Evolutionary conservation across 2,797 vertebrate genomes (phyloP).

Genomic region (Diplodus puntazzo): DNA sequence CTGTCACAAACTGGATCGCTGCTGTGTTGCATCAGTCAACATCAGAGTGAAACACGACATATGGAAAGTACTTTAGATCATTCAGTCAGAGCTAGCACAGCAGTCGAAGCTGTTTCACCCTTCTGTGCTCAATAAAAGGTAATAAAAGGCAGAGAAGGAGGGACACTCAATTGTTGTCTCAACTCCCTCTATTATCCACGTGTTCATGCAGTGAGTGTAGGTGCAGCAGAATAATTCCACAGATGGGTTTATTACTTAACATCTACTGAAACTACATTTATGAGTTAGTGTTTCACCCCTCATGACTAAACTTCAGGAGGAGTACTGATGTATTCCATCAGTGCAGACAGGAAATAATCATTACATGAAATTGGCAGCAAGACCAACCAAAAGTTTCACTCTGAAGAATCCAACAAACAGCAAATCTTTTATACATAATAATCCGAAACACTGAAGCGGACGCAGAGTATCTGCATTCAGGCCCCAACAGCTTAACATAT

Average conservation of each 20-base stretch:
- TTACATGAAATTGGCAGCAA: background rate
- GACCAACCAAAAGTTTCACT: background rate
- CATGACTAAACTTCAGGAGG: background rate
- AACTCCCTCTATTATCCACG: background rate
- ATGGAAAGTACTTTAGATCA: background rate
- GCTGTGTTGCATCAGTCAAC: too few species aligned
- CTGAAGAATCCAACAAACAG: conserved; percentile 2
- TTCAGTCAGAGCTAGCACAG: background rate
- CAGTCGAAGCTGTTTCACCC: background rate
- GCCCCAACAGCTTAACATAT: background rate
- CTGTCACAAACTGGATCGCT: too few species aligned
- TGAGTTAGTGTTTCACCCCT: background rate
- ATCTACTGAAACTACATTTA: conserved; percentile 32
- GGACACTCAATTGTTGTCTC: background rate
- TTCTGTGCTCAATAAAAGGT: background rate
- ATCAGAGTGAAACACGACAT: background rate
- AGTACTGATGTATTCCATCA: conserved; percentile 3
- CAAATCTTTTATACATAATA: background rate
- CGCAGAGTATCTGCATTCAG: background rate
- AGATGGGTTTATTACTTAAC: conserved; percentile 38
- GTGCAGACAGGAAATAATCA: conserved; percentile 6
- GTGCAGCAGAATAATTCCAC: conserved; percentile 12
- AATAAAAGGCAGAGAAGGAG: conserved; percentile 9
- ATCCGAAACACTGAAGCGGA: background rate
- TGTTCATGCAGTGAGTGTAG: background rate